A percentile compares a stretch with the other conserved stretches of the same genome.
Evolutionary conservation across 2,888 invertebrate species (phyloP).

Genomic region (Brachycybe producta): DNA sequence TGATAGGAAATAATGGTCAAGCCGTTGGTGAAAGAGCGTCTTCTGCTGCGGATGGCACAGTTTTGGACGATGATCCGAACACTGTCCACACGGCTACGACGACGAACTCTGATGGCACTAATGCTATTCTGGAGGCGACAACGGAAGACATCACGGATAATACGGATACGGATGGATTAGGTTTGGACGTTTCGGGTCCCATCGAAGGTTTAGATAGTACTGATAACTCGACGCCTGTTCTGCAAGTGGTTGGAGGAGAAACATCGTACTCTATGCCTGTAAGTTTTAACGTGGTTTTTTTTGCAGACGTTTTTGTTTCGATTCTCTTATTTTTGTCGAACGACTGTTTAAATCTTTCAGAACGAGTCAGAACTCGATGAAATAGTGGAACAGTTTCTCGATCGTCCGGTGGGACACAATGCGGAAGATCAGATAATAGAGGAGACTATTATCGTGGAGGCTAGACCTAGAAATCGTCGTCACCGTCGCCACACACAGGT

Average conservation of each 20-base stretch:
- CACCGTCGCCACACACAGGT: not conserved
- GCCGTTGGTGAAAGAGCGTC: not conserved
- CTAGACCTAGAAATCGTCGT: slow-evolving; percentile 16
- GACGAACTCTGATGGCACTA: slow-evolving; percentile 46
- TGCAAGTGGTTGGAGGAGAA: not conserved
- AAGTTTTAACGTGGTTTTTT: not conserved
- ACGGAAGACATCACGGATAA: slow-evolving; percentile 47
- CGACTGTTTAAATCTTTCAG: slow-evolving; percentile 13
- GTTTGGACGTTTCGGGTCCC: slow-evolving; percentile 39
- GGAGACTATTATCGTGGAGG: slow-evolving; percentile 33
- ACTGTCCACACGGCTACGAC: slow-evolving; percentile 25
- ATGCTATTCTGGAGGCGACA: slow-evolving; percentile 45
- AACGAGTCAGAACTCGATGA: slow-evolving; percentile 46
- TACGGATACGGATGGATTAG: slow-evolving; percentile 42
- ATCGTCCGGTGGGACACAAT: slow-evolving; percentile 32
- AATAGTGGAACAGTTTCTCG: slow-evolving; percentile 52
- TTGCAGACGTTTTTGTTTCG: not conserved
- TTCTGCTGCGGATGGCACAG: slow-evolving; percentile 13
- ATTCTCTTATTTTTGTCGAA: not conserved
- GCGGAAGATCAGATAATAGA: slow-evolving; percentile 32
- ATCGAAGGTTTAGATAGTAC: slow-evolving; percentile 39
- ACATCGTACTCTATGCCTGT: slow-evolving; percentile 10
- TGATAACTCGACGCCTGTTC: slow-evolving; percentile 10
- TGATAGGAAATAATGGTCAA: not conserved
- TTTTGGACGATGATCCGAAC: slow-evolving; percentile 13